Base-by-base conservation (phyloP, 2,113 vertebrate species). In the Pelmatolapia mariae region DNA sequence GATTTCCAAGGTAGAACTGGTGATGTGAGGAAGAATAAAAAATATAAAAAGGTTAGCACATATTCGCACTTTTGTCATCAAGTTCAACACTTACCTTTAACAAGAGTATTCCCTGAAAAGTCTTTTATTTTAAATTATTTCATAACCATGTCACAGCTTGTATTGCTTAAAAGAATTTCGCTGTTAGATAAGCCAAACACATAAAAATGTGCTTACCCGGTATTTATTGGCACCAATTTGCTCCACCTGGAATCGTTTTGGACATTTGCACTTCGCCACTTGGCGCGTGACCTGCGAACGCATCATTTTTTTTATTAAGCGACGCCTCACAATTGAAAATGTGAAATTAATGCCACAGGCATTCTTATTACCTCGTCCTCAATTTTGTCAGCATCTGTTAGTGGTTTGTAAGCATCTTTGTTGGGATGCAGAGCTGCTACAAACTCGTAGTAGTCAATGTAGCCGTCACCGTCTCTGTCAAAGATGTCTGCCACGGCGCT, bases 1-100 rank as follows among this genome's bases (percentile, higher is more conserved):
- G 99, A 96, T 99, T 99, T 99, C 99, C 98, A 96, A 99, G 98
- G 98, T 99, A 99, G 97, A 99, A 99, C 98, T 99, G 97, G 97
- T 97, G 96, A 97, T 94, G 96, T 95, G 96, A 97, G 93, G 95
- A 97, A 98, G 95, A 97, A 96, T 95, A 95, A 96, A 96, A 68
- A 97, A 93, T 93, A 97, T 87, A 83, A 7, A 91, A 50, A 68
- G 10, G 38, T 91, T 94, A 98, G 86, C 53, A 78, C 5, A 18
- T 19, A 4, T 15, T 94, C 40, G 3, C 16, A 50, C 8, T 54
- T 54, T 61, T 36, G 54, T 54, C 13, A 80, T 9, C 29, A 80
- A 47, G 85, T 50, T 73, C n/a, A 78, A 38, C 19, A 76, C 93
- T 68, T 83, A 92, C 87, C 87, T 63, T 82, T 12, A 38, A 40